Base-by-base conservation (phyloP, 1,140 invertebrate genomes). In the Leptopilina boulardi region DNA sequence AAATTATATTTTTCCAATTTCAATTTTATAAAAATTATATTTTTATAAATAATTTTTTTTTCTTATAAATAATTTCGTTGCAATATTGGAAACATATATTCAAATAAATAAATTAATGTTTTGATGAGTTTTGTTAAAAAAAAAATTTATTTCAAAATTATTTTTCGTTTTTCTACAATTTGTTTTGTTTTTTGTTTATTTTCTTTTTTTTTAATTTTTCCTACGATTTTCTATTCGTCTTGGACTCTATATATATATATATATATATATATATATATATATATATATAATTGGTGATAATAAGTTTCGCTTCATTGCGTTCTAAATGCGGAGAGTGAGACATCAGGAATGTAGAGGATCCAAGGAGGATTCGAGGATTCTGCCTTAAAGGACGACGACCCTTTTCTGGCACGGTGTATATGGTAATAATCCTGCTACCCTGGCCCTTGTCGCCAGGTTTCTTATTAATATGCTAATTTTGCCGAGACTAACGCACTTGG, bases 401-500 rank as follows among this genome's bases (percentile, higher is more conserved):
- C 77, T n/a, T 26, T 66, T 66, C 26, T 23, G 23, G 13, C 59
- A 13, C 26, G 26, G 56, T 30, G 34, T 38, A 38, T 38, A 66
- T 66, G 56, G 56, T 26, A 66, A 66, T 66, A 85, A 86, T 91
- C 87, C 89, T 91, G 89, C 81, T 91, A 88, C 83, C 90, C 89
- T 91, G 89, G 80, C 89, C 86, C 88, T 86, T 91, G 89, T 91
- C 89, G 87, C 87, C 88, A 85, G 82, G 82, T 86, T 89, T 90
- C 89, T 91, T 91, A 91, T 91, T 91, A 91, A 91, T 91, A 91
- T 91, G 89, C 89, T 91, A 91, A 91, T 91, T 90, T 88, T 83
- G 82, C 78, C n/a, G 77, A 74, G 78, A 77, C 78, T 74, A 56
- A 34, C 56, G 70, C 73, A 0, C 34, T 38, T 19, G 70, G 75